Conservation (phyloP, 2,888 invertebrate genomes). For the Agonopterix heracliana region DNA sequence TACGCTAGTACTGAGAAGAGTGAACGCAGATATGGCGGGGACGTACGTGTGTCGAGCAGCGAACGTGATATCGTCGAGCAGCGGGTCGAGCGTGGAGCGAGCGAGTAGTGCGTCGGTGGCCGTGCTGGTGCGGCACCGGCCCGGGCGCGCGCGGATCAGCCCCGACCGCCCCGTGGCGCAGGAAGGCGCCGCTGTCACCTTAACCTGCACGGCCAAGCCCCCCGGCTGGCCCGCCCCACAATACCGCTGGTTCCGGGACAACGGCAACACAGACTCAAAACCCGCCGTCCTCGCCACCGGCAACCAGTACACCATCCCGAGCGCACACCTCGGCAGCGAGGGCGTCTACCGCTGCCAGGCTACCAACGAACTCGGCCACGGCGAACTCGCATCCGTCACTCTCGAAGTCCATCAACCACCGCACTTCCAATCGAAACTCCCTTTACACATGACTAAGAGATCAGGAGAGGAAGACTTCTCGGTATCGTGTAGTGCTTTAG, state of each 20-base stretch:
- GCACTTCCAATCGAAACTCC: slow-evolving; percentile 87
- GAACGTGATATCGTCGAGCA: slow-evolving; percentile 87
- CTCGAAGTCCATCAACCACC: slow-evolving; percentile 94
- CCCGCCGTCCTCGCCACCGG: slow-evolving; percentile 84
- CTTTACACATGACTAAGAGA: slow-evolving; percentile 86
- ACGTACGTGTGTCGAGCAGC: slow-evolving; percentile 93
- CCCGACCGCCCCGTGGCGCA: slow-evolving; percentile 90
- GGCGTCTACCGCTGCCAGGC: slow-evolving; percentile 94
- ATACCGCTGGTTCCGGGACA: slow-evolving; percentile 92
- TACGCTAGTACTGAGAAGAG: slow-evolving; percentile 82
- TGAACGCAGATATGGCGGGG: slow-evolving; percentile 90
- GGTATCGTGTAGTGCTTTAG: slow-evolving; percentile 89
- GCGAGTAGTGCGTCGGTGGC: slow-evolving; percentile 89
- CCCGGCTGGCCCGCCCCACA: slow-evolving; percentile 95
- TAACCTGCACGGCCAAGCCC: slow-evolving; percentile 90
- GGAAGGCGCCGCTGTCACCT: slow-evolving; percentile 87
- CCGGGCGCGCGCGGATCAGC: slow-evolving; percentile 88
- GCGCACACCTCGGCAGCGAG: slow-evolving; percentile 89
- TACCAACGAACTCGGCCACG: slow-evolving; percentile 91
- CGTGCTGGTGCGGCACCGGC: slow-evolving; percentile 89
- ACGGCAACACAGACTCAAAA: slow-evolving; percentile 77
- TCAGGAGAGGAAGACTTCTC: slow-evolving; percentile 87
- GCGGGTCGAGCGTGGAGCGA: slow-evolving; percentile 82
- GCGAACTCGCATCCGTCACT: slow-evolving; percentile 88
- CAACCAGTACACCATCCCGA: slow-evolving; percentile 88